Evolutionary conservation across 2,888 invertebrate species (phyloP), one percentile per base, ranked within the genome.

Genomic region (Drosophila merina): DNA sequence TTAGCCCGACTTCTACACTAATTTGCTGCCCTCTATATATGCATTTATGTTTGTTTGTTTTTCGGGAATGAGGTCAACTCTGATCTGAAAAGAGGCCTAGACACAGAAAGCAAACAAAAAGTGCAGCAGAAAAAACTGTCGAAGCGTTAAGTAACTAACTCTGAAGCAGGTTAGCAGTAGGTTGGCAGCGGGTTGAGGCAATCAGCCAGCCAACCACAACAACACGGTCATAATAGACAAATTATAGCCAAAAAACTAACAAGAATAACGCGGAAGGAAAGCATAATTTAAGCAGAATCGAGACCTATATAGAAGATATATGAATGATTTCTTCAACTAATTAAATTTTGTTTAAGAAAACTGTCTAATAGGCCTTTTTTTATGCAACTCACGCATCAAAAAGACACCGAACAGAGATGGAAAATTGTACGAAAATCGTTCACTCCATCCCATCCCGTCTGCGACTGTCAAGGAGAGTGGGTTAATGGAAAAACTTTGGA

Each of bases 81-180:
- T 75, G 63, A 2, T 2, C 20, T 72, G 70, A 73, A 71, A 77
- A 73, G 84, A 30, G 66, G 60, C 42, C 56, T 20, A 63, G 64
- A 76, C 73, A 74, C 76, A 72, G 38, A 63, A 67, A 47, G 14
- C 33, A 33, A 63, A 48, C 26, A 38, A 56, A 57, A 54, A 55
- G 55, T 68, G 49, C 64, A 66, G 45, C 57, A 74, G 79, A 66
- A 74, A 75, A 68, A 84, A 82, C 72, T 86, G 81, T 75, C 87
- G 85, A 78, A 81, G 87, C 87, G 82, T 87, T 84, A 87, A 83
- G 88, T 70, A 78, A 62, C 71, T 70, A 72, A 67, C 72, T 72
- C 44, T 30, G n/a, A 48, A 57, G 60, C 59, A 72, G 79, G 79
- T 72, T 77, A 73, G 10, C 31, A 36, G 36, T 26, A 49, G 28